phyloP scores from a whole-genome alignment of 2,113 vertebrate species.

The Thunnus thynnus region DNA sequence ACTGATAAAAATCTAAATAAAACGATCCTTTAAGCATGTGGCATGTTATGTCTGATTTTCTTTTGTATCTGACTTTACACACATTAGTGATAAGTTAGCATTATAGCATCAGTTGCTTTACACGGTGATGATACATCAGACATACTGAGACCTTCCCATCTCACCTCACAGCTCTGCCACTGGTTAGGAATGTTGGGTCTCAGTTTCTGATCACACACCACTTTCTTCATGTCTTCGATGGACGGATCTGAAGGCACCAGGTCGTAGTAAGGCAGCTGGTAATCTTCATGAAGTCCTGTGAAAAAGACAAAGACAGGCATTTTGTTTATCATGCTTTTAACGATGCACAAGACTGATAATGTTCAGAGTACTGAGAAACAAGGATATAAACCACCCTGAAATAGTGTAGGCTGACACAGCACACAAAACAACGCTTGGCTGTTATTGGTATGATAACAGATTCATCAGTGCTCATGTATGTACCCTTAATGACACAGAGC shows the following conservation, averaged over 20 bases:
- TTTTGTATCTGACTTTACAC: background rate
- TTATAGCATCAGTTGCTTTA: background rate
- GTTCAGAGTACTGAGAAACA: background rate
- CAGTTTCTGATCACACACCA: constrained; percentile 96
- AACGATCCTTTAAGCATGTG: too few relatives aligned
- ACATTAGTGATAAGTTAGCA: background rate
- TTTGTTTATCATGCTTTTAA: background rate
- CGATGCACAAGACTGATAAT: background rate
- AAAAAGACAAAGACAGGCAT: constrained; percentile 8
- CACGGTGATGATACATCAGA: background rate
- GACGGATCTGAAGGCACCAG: constrained; percentile 98
- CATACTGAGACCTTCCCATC: background rate
- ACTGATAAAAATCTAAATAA: too few relatives aligned
- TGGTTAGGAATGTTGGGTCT: constrained; percentile 96
- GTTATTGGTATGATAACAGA: background rate
- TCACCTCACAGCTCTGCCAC: constrained; percentile 99
- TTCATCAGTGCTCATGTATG: background rate
- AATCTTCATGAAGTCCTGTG: constrained; percentile 93
- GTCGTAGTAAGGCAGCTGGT: constrained; percentile 97
- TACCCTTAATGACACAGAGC: background rate
- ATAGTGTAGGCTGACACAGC: background rate
- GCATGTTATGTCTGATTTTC: too few relatives aligned
- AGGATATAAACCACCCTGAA: background rate
- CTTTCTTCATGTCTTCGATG: constrained; percentile 95
- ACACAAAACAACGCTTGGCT: background rate